Percentiles rank a stretch among this genome's conserved stretches.
Evolutionary conservation across 2,888 invertebrate genomes (phyloP).

Genomic region (Meiosimyza platycephala): DNA sequence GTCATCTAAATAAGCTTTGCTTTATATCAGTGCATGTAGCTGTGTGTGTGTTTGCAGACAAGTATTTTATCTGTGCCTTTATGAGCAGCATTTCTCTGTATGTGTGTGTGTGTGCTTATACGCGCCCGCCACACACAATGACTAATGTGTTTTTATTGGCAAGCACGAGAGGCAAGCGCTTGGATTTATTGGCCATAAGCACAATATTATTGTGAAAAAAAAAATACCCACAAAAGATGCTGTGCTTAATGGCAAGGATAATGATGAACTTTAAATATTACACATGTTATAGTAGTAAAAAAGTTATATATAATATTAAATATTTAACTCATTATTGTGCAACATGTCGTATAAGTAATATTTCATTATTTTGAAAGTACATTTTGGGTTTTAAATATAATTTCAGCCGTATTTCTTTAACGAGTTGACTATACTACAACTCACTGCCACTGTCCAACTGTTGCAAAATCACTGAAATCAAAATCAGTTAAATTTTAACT

Average conservation of each 20-base stretch:
- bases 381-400: too few relatives aligned
- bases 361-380: too few relatives aligned
- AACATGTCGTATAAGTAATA: too few relatives aligned
- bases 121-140: conserved; percentile 21
- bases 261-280: conserved; percentile 14
- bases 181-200: conserved; percentile 27
- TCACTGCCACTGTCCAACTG: too few relatives aligned
- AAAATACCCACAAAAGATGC: not conserved
- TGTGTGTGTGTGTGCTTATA: conserved; percentile 11
- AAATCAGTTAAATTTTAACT: too few relatives aligned
- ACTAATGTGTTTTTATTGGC: conserved; percentile 37
- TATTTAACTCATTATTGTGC: too few relatives aligned
- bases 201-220: not conserved
- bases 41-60: conserved; percentile 9
- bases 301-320: too few relatives aligned
- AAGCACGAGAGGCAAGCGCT: conserved; percentile 9
- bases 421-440: too few relatives aligned
- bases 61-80: conserved; percentile 18
- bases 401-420: too few relatives aligned
- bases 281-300: not conserved
- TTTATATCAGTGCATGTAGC: conserved; percentile 1
- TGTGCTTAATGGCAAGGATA: conserved; percentile 24
- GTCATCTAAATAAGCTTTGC: conserved; percentile 27
- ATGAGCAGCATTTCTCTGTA: conserved; percentile 5
- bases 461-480: too few relatives aligned